A percentile compares a stretch with the other conserved stretches of the same genome.
Evolutionary conservation across 2,113 vertebrate genomes (phyloP).

Genomic region (Chauna torquata): DNA sequence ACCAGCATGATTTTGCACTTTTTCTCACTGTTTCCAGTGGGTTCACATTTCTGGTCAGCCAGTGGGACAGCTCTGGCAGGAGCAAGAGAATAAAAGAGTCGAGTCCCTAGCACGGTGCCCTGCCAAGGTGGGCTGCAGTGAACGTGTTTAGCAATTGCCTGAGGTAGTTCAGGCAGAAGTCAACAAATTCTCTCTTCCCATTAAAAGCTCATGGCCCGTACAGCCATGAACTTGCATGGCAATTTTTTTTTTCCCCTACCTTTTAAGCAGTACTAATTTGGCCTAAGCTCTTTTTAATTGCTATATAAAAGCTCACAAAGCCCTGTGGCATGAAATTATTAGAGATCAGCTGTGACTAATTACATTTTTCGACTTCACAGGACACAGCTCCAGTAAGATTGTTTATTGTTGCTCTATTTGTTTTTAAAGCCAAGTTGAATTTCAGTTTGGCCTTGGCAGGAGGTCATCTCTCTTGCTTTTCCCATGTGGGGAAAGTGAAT

Average conservation of each 20-base stretch:
- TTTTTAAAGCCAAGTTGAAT: neutral
- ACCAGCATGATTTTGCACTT: neutral
- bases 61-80: neutral
- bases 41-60: neutral
- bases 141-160: neutral
- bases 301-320: neutral
- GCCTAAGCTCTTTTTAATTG: neutral
- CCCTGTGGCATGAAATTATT: neutral
- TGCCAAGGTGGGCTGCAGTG: neutral
- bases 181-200: neutral
- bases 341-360: neutral
- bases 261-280: constrained; percentile 5
- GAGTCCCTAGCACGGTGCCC: no score
- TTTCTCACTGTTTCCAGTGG: neutral
- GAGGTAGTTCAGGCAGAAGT: neutral
- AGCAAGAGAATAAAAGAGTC: neutral
- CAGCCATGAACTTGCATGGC: neutral
- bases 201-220: neutral
- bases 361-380: neutral
- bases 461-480: neutral
- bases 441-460: neutral
- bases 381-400: neutral
- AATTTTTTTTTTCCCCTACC: neutral
- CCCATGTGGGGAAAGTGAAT: neutral
- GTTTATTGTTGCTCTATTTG: neutral